These are phyloP conservation scores for Agrotis segetum DNA, from an alignment of 2,888 invertebrate species.

Conservation along the genomic window DNA sequence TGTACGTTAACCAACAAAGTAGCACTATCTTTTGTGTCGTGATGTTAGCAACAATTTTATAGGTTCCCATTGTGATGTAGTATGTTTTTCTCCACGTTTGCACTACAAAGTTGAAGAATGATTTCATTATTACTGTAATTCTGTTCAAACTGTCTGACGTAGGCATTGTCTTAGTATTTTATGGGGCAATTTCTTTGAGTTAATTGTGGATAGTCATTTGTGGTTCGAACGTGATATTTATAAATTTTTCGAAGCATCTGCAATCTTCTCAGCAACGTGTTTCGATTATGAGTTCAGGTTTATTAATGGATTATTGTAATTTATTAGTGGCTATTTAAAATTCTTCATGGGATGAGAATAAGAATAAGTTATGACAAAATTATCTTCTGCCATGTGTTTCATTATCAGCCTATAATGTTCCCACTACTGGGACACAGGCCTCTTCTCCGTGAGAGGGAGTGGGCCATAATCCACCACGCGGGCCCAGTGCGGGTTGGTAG, in stretches of 20 bases:
- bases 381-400: too few relatives aligned
- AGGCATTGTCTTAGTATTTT: conserved; percentile 49
- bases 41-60: conserved; percentile 64
- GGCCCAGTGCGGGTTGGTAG: too few relatives aligned
- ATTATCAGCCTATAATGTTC: too few relatives aligned
- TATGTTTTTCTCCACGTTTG: conserved; percentile 43
- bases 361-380: too few relatives aligned
- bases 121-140: conserved; percentile 44
- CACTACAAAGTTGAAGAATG: conserved; percentile 47
- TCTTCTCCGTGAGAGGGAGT: too few relatives aligned
- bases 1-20: conserved; percentile 54
- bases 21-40: conserved; percentile 53
- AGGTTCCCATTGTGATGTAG: conserved; percentile 54
- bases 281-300: conserved; percentile 3
- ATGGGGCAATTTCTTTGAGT: conserved; percentile 31
- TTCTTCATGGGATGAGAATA: background rate
- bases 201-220: conserved; percentile 32
- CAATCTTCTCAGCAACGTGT: background rate
- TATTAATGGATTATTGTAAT: background rate
- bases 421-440: too few relatives aligned
- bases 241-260: conserved; percentile 14
- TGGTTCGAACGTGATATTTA: conserved; percentile 21
- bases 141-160: conserved; percentile 22
- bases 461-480: too few relatives aligned
- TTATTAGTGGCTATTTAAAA: background rate